Evolutionary conservation across 2,113 vertebrate species (phyloP).

Genomic region (Mustela nigripes): DNA sequence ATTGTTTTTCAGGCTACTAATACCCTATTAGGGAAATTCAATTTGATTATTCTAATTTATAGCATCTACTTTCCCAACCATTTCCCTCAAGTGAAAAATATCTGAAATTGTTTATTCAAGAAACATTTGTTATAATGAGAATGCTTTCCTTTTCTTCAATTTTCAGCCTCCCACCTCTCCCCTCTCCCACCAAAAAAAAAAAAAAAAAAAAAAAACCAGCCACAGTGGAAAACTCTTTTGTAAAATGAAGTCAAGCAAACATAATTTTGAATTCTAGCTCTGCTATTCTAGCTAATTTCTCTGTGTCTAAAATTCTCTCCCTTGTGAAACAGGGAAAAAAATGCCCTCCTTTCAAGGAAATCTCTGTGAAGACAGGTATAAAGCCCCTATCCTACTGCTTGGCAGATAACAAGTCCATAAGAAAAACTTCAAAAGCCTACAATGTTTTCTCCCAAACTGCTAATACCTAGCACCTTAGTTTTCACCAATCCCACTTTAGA

Average conservation of each 20-base stretch:
- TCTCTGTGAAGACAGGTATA: not conserved
- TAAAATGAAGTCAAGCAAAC: not conserved
- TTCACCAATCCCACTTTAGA: slow-evolving; percentile 6
- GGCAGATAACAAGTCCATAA: not conserved
- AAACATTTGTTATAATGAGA: not conserved
- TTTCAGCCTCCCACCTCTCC: not conserved
- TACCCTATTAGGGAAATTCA: not conserved
- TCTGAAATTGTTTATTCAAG: not conserved
- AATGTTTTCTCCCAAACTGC: not conserved
- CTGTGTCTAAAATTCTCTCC: not conserved
- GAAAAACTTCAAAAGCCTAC: not conserved
- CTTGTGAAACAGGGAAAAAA: not conserved
- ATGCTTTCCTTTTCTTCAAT: slow-evolving; percentile 32
- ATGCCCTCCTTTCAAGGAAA: not conserved
- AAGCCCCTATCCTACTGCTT: not conserved
- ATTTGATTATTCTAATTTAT: not conserved
- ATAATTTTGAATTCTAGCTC: not conserved
- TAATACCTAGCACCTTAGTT: not conserved
- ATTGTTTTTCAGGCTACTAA: slow-evolving; percentile 37
- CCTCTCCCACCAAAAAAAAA: not conserved
- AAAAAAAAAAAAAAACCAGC: not conserved
- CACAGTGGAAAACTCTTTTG: not conserved
- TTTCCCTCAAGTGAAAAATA: not conserved
- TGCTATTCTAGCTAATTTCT: not conserved
- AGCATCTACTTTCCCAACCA: slow-evolving; percentile 26